Percentiles rank a stretch among this genome's conserved stretches.
Evolutionary conservation across 2,888 invertebrate species (phyloP).

Genomic region (Bimastos eiseni): DNA sequence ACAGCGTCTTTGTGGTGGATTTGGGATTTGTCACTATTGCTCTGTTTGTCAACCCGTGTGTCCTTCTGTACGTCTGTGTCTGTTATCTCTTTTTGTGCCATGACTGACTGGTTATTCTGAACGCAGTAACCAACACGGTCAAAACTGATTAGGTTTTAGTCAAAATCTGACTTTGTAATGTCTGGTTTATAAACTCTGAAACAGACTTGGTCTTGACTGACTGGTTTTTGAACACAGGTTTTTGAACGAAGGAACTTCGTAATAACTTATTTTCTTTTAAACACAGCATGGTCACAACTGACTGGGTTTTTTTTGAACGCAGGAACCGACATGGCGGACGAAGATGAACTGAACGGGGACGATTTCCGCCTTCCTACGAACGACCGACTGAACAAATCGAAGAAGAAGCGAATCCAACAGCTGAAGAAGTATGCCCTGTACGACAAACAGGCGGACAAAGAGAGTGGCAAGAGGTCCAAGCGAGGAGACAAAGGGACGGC

Average conservation of each 20-base stretch:
- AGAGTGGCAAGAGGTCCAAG: slow-evolving; percentile 58
- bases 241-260: no score
- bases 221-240: background rate
- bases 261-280: no score
- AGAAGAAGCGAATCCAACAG: slow-evolving; percentile 81
- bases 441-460: slow-evolving; percentile 79
- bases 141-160: no score
- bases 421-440: slow-evolving; percentile 86
- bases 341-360: background rate
- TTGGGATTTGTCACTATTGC: no score
- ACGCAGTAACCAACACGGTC: no score
- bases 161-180: no score
- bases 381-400: slow-evolving; percentile 80
- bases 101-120: no score
- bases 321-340: slow-evolving; percentile 10
- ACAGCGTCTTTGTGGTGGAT: no score
- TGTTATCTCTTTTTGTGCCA: no score
- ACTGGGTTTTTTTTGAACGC: background rate
- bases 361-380: slow-evolving; percentile 71
- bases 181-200: no score
- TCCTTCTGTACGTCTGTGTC: no score
- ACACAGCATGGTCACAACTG: background rate
- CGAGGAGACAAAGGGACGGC: background rate
- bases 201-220: background rate
- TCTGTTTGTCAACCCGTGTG: no score